Evolutionary conservation across 2,113 vertebrate species (phyloP).

Genomic region (Scomber japonicus): DNA sequence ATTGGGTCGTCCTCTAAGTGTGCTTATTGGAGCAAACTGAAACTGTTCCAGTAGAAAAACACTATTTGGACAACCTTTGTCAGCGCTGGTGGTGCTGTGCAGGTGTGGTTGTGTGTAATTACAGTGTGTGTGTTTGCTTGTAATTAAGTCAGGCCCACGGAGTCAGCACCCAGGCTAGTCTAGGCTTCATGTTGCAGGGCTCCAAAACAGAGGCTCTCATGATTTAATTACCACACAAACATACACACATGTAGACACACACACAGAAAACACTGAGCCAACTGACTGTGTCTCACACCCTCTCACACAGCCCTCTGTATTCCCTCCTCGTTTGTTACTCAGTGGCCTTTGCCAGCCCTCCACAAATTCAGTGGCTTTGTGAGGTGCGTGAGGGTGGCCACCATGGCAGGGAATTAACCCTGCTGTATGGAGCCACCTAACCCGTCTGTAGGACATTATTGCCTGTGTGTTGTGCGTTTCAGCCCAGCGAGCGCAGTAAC

Average conservation of each 20-base stretch:
- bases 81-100: slow-evolving; percentile 31
- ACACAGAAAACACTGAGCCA: slow-evolving; percentile 25
- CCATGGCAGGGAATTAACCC: slow-evolving; percentile 53
- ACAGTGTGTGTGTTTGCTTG: slow-evolving; percentile 60
- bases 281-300: slow-evolving; percentile 25
- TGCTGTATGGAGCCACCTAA: slow-evolving; percentile 41
- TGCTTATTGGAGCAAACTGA: slow-evolving; percentile 33
- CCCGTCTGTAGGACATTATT: slow-evolving; percentile 60
- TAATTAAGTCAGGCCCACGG: slow-evolving; percentile 69
- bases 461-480: slow-evolving; percentile 41
- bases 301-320: slow-evolving; percentile 27
- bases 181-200: slow-evolving; percentile 39
- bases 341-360: slow-evolving; percentile 42
- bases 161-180: slow-evolving; percentile 50
- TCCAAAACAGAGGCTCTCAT: slow-evolving; percentile 53
- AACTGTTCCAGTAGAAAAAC: slow-evolving; percentile 47
- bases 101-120: slow-evolving; percentile 73
- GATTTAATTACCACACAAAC: slow-evolving; percentile 70
- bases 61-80: slow-evolving; percentile 51
- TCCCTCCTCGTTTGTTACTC: slow-evolving; percentile 51
- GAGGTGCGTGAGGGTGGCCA: slow-evolving; percentile 30
- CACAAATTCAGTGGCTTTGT: slow-evolving; percentile 39
- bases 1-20: slow-evolving; percentile 36
- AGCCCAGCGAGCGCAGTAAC: slow-evolving; percentile 42
- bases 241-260: slow-evolving; percentile 33